Evolutionary conservation across 1,140 invertebrate species (phyloP), one percentile per base, ranked within the genome.

Genomic region (Popillia japonica): DNA sequence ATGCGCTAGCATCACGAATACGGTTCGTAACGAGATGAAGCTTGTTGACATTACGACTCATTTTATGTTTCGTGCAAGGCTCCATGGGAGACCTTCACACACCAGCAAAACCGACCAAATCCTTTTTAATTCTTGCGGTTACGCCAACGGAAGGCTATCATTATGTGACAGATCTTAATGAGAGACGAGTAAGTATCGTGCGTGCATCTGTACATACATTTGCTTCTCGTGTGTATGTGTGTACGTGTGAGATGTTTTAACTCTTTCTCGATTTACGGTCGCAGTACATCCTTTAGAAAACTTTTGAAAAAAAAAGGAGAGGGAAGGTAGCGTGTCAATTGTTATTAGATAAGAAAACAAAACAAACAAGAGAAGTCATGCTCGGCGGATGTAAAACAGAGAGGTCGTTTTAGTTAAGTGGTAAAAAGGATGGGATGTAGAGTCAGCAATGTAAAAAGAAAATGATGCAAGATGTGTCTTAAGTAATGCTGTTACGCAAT

Each of bases 131-230:
- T 48, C 44, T 2, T 48, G 44, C 10, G 10, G 44, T 48, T 11
- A n/a, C 44, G 3, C 44, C 44, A 10, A 14, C 44, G 44, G 44
- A 48, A 6, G 44, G 44, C 44, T 48, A 48, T 48, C 44, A 48
- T 48, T 48, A 48, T 48, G 44, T 48, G 44, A 48, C 44, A 48
- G 44, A 48, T 48, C 44, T 48, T 48, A 48, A 48, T 48, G 44
- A 48, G 44, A n/a, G n/a, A 48, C 44, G 44, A 11, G 44, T 10
- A 10, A 6, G 3, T 48, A 3, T n/a, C 44, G 44, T 48, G 44
- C 17, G 17, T n/a, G 9, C 44, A 48, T n/a, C n/a, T n/a, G n/a
- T n/a, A n/a, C n/a, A n/a, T n/a, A n/a, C n/a, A n/a, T n/a, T n/a
- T n/a, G n/a, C n/a, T n/a, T n/a, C n/a, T n/a, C n/a, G n/a, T n/a